Conservation (phyloP, 2,888 invertebrate species). For the Tethea ocularis region DNA sequence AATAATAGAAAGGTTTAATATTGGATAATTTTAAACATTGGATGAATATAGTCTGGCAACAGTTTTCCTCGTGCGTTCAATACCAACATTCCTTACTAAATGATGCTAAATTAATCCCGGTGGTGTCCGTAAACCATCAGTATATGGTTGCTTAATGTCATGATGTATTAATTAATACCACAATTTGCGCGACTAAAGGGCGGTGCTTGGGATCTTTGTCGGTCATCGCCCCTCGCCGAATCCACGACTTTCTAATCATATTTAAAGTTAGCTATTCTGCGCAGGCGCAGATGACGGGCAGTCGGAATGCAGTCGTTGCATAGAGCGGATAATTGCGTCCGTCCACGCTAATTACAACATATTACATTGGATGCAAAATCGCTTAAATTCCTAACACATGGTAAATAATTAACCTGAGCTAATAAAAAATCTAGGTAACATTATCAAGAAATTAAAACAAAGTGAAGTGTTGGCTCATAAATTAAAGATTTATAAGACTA, state of each 20-base stretch:
- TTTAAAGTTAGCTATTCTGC: slow-evolving; percentile 61
- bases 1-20: not conserved
- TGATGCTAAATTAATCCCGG: not conserved
- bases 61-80: not conserved
- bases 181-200: slow-evolving; percentile 59
- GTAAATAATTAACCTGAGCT: slow-evolving; percentile 27
- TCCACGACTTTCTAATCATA: slow-evolving; percentile 78
- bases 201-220: slow-evolving; percentile 60
- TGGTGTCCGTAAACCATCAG: not conserved
- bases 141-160: not conserved
- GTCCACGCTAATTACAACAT: slow-evolving; percentile 51
- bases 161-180: slow-evolving; percentile 47
- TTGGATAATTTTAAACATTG: not conserved
- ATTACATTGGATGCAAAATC: slow-evolving; percentile 50
- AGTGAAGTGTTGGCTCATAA: slow-evolving; percentile 9
- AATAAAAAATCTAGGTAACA: slow-evolving; percentile 16
- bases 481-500: slow-evolving; percentile 33
- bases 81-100: not conserved
- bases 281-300: slow-evolving; percentile 54
- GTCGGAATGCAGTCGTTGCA: slow-evolving; percentile 47
- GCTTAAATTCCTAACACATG: slow-evolving; percentile 38
- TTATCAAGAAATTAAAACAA: slow-evolving; percentile 12
- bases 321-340: slow-evolving; percentile 48
- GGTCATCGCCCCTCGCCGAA: slow-evolving; percentile 70
- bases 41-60: not conserved